phyloP scores from a whole-genome alignment of 2,797 vertebrate genomes.

The Hemitrygon akajei region DNA sequence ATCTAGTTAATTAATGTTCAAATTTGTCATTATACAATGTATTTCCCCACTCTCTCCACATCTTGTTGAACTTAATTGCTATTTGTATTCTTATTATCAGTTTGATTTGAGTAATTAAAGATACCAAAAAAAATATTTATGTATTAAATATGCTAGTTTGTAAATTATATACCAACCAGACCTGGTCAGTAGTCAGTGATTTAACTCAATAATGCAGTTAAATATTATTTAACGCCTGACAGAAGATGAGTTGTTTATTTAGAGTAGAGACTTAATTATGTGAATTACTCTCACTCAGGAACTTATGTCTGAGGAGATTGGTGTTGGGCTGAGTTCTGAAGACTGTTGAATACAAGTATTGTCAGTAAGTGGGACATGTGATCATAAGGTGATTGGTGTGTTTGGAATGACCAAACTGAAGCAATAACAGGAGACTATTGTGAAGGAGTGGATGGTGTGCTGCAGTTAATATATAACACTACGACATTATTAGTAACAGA shows the following conservation, averaged over 20 bases:
- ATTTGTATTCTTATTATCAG: not conserved
- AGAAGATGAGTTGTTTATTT: slow-evolving; percentile 12
- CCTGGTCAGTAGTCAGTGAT: not conserved
- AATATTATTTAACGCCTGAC: slow-evolving; percentile 22
- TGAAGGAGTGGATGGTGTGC: not conserved
- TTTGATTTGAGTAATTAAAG: not conserved
- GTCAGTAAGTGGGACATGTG: not conserved
- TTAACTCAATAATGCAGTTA: slow-evolving; percentile 16
- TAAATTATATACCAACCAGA: not conserved
- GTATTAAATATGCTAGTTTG: not conserved
- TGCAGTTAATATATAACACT: not conserved
- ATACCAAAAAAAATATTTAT: not conserved
- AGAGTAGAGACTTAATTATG: not conserved
- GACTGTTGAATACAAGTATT: not conserved
- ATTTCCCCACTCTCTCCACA: not conserved
- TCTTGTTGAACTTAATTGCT: not conserved
- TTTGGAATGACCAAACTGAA: not conserved
- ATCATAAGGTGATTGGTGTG: not conserved
- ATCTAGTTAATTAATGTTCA: not conserved
- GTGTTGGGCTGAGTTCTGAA: not conserved
- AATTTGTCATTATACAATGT: not conserved
- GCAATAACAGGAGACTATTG: not conserved
- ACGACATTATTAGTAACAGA: not conserved
- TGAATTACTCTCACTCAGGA: slow-evolving; percentile 6
- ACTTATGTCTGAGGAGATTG: not conserved